Conservation (phyloP, 1,140 invertebrate genomes). For the Sminthurides bifidus region DNA sequence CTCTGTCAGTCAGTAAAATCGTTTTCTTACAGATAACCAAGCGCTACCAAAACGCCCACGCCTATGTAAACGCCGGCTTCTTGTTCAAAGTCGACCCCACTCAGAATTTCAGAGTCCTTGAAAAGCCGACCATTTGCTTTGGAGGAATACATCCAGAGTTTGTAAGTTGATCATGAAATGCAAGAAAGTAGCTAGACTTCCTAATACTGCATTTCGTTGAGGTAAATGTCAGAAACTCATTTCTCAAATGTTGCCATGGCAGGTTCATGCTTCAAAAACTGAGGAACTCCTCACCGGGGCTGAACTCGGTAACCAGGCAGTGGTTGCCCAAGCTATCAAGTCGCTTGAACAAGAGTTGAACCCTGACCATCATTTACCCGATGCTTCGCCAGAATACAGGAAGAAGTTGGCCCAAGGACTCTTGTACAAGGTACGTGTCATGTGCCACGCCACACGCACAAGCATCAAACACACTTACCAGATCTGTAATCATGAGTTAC, state of each 20-base stretch:
- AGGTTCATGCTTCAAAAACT: slow-evolving; percentile 30
- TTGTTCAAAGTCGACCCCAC: slow-evolving; percentile 47
- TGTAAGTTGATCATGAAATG: slow-evolving; percentile 27
- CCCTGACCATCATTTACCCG: slow-evolving; percentile 49
- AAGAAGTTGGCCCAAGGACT: slow-evolving; percentile 28
- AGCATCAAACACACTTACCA: too few relatives aligned
- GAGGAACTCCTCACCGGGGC: slow-evolving; percentile 29
- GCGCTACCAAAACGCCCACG: slow-evolving; percentile 59
- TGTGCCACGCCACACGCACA: slow-evolving; percentile 44
- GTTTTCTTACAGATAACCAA: slow-evolving; percentile 27
- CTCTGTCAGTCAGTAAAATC: slow-evolving; percentile 34
- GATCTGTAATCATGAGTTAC: too few relatives aligned
- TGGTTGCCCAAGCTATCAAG: slow-evolving; percentile 46
- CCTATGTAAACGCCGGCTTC: slow-evolving; percentile 70
- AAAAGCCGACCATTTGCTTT: slow-evolving; percentile 47
- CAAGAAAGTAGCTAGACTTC: too few relatives aligned
- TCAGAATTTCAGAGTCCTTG: slow-evolving; percentile 36
- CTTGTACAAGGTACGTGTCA: slow-evolving; percentile 49
- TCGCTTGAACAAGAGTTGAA: slow-evolving; percentile 48
- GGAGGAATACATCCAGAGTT: slow-evolving; percentile 59
- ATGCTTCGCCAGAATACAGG: slow-evolving; percentile 52
- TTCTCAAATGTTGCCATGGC: slow-evolving; percentile 46
- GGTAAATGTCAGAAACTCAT: slow-evolving; percentile 41
- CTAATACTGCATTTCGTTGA: too few relatives aligned
- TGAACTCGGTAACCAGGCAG: slow-evolving; percentile 35